These are phyloP conservation scores for Cebidichthys violaceus DNA, from an alignment of 2,113 vertebrate species.

Conservation along the genomic window DNA sequence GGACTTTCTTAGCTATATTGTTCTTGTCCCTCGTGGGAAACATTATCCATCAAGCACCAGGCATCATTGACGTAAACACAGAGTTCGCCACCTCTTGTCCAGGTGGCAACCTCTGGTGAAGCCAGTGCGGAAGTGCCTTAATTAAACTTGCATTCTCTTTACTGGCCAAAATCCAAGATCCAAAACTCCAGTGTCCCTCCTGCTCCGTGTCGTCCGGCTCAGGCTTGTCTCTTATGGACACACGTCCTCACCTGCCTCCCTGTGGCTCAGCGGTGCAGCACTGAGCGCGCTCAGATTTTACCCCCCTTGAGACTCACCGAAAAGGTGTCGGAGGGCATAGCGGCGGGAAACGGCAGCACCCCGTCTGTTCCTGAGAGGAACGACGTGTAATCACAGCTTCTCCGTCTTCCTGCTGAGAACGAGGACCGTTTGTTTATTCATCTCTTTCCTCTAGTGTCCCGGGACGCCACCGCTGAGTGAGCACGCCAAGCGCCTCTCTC, in stretches of 20 bases:
- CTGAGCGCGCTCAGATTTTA: conserved; percentile 7
- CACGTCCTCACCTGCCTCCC: not conserved
- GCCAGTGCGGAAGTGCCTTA: too few relatives aligned
- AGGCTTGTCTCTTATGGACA: not conserved
- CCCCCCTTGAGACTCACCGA: not conserved
- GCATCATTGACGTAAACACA: too few relatives aligned
- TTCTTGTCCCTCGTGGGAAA: too few relatives aligned
- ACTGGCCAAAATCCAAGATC: too few relatives aligned
- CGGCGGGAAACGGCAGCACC: not conserved
- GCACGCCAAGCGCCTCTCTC: not conserved
- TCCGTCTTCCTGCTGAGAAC: conserved; percentile 9
- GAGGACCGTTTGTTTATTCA: not conserved
- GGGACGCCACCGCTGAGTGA: not conserved
- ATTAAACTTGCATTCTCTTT: too few relatives aligned
- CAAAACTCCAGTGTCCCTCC: not conserved
- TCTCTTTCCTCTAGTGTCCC: not conserved
- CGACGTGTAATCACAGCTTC: conserved; percentile 18
- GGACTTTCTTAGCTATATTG: too few relatives aligned
- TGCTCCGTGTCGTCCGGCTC: too few relatives aligned
- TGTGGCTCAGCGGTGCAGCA: not conserved
- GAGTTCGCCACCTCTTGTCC: too few relatives aligned
- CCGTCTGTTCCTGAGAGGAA: conserved; percentile 10
- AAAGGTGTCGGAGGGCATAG: conserved; percentile 8
- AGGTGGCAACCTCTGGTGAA: too few relatives aligned
- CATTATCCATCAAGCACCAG: too few relatives aligned